These are phyloP conservation scores for Grammomys dolichurus DNA, from an alignment of 2,113 vertebrate species.

Conservation along the genomic window DNA sequence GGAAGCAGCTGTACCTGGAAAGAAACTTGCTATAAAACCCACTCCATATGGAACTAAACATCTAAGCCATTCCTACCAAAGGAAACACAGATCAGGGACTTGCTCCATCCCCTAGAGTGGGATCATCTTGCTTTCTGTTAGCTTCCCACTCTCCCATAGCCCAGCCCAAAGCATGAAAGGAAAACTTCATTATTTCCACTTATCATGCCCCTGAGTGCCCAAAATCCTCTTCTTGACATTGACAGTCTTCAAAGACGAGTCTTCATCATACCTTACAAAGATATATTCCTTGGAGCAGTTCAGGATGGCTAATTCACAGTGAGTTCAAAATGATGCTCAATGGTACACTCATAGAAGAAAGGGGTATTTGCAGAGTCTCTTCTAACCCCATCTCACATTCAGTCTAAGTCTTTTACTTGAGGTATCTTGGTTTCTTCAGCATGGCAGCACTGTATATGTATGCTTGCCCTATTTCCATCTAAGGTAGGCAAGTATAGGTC, in stretches of 20 bases:
- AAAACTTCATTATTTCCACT: neutral
- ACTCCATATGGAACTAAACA: neutral
- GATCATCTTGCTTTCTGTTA: neutral
- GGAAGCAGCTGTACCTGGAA: conserved; percentile 54
- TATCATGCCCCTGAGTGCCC: neutral
- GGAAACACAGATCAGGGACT: neutral
- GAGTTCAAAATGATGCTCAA: neutral
- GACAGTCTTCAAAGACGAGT: neutral
- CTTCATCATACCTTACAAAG: neutral
- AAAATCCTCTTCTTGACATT: neutral
- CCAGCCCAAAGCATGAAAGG: neutral
- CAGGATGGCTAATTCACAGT: neutral
- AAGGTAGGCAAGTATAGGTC: neutral
- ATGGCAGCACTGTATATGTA: neutral
- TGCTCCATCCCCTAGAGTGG: neutral
- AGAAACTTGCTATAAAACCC: neutral
- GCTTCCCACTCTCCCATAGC: neutral
- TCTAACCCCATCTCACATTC: neutral
- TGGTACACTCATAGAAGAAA: neutral
- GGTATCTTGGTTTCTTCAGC: neutral
- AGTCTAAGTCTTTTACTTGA: neutral
- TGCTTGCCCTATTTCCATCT: neutral
- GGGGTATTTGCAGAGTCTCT: neutral
- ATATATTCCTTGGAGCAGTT: neutral
- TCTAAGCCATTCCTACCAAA: neutral